These are phyloP conservation scores for Nixonia krombeini DNA, from an alignment of 1,140 invertebrate genomes.

Conservation along the genomic window DNA sequence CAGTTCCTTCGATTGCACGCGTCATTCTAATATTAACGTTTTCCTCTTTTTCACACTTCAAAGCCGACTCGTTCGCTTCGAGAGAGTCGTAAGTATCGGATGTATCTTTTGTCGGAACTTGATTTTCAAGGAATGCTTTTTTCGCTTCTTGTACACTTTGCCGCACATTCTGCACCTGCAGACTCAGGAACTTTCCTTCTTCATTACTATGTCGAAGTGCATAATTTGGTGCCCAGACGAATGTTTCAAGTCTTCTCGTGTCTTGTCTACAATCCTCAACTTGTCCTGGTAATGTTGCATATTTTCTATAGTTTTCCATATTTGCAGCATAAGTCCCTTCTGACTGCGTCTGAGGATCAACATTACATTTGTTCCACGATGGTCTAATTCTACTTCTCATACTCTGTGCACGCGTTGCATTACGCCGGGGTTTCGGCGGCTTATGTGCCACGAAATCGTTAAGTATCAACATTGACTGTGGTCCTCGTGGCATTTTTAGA, in stretches of 20 bases:
- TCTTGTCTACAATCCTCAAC: constrained; percentile 1
- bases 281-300: constrained; percentile 22
- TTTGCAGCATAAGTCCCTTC: constrained; percentile 5
- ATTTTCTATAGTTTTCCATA: constrained; percentile 22
- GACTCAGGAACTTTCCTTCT: constrained; percentile 49
- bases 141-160: constrained; percentile 18
- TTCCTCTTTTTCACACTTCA: constrained; percentile 8
- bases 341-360: constrained; percentile 20
- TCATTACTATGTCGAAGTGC: constrained; percentile 9
- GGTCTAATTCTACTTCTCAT: constrained; percentile 61
- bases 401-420: constrained; percentile 60
- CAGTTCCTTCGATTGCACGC: constrained; percentile 64
- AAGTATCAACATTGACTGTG: constrained; percentile 61
- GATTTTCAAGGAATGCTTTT: constrained; percentile 38
- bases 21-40: constrained; percentile 61
- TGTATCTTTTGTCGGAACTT: constrained; percentile 58
- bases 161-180: constrained; percentile 30
- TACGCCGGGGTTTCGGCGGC: constrained; percentile 69
- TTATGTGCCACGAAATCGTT: constrained; percentile 70
- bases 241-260: neutral
- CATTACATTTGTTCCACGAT: constrained; percentile 59
- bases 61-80: constrained; percentile 37
- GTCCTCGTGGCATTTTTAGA: constrained; percentile 46
- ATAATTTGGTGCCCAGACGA: constrained; percentile 2
- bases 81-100: constrained; percentile 59